Percentiles rank a stretch among this genome's conserved stretches.
These are phyloP conservation scores for Patella depressa DNA, from an alignment of 2,888 invertebrate genomes.

Conservation along the genomic window DNA sequence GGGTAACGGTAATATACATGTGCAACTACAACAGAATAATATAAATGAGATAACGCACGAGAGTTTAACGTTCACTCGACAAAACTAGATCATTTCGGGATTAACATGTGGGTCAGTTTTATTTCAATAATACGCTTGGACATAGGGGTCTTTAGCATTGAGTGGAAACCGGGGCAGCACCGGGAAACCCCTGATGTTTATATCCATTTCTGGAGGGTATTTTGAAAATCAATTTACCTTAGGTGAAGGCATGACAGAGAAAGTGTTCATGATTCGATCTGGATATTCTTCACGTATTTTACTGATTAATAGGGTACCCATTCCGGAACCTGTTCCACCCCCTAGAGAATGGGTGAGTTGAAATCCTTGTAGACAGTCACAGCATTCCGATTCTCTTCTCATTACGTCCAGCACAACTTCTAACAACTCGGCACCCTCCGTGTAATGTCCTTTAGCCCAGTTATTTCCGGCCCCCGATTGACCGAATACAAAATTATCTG, in stretches of 20 bases:
- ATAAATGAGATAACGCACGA: too few relatives aligned
- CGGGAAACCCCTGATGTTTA: too few relatives aligned
- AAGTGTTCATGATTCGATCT: conserved; percentile 85
- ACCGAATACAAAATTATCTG: conserved; percentile 20
- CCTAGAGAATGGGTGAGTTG: conserved; percentile 24
- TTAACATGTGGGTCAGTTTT: too few relatives aligned
- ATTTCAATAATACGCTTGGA: too few relatives aligned
- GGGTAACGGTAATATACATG: too few relatives aligned
- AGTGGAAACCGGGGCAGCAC: too few relatives aligned
- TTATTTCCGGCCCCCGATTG: too few relatives aligned
- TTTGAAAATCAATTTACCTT: conserved; percentile 72
- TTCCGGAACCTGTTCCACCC: conserved; percentile 23
- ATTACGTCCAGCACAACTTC: conserved; percentile 21
- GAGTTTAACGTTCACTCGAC: too few relatives aligned
- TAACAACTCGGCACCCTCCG: conserved; percentile 24
- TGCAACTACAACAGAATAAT: too few relatives aligned
- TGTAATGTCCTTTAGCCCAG: neutral
- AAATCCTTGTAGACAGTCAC: neutral
- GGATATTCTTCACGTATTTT: conserved; percentile 61
- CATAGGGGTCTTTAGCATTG: too few relatives aligned
- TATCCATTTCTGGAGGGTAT: too few relatives aligned
- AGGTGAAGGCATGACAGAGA: conserved; percentile 89
- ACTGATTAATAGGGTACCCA: conserved; percentile 37
- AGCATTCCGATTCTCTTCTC: conserved; percentile 22
- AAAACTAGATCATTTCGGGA: too few relatives aligned